A percentile compares a stretch with the other conserved stretches of the same genome.
These are phyloP conservation scores for Antechinus flavipes DNA, from an alignment of 2,113 vertebrate species.

Conservation along the genomic window DNA sequence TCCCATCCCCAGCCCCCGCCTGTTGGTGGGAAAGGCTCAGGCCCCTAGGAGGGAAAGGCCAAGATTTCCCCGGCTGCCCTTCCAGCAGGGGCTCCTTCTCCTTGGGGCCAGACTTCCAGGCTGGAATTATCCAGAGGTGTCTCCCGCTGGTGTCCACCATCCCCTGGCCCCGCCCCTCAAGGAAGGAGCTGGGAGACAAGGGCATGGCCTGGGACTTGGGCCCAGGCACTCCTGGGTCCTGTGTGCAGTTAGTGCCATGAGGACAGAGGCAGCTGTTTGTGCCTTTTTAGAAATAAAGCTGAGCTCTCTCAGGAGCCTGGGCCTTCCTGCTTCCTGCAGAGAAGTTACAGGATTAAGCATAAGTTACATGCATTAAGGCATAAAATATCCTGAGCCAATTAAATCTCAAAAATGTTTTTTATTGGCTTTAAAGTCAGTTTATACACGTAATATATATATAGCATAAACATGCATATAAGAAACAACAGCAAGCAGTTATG, in stretches of 20 bases:
- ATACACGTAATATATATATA: too few species aligned
- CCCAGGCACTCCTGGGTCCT: background rate
- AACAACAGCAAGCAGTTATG: background rate
- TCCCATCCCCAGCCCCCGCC: background rate
- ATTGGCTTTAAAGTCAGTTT: too few species aligned
- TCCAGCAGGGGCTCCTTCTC: background rate
- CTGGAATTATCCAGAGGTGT: background rate
- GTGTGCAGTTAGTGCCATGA: background rate
- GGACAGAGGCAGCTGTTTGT: background rate
- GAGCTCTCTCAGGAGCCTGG: background rate
- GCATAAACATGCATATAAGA: background rate
- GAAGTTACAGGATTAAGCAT: background rate
- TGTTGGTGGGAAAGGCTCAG: background rate
- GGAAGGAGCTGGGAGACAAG: background rate
- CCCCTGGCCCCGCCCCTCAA: background rate
- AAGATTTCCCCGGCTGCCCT: background rate
- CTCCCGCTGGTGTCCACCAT: background rate
- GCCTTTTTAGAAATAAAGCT: background rate
- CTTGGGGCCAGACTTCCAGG: background rate
- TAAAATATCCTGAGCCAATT: background rate
- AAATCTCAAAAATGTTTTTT: background rate
- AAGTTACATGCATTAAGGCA: background rate
- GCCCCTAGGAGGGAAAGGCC: background rate
- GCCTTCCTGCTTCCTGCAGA: background rate
- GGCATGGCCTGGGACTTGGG: background rate